Evolutionary conservation across 2,888 invertebrate species (phyloP).

Genomic region (Sussaba pulchella): DNA sequence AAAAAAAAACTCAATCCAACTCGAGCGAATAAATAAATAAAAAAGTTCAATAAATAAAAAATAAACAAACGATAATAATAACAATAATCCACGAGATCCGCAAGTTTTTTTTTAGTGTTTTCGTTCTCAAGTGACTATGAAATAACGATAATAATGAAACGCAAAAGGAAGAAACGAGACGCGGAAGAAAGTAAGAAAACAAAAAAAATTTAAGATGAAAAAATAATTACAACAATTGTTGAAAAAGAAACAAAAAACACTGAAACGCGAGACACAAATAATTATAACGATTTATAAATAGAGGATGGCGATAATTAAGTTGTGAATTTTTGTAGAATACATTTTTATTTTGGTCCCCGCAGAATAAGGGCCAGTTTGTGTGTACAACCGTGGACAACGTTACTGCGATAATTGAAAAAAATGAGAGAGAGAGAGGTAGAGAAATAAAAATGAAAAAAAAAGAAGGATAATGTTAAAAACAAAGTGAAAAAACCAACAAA

Average conservation of each 20-base stretch:
- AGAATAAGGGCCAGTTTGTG: slow-evolving; percentile 71
- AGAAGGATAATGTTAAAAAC: slow-evolving; percentile 72
- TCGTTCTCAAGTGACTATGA: slow-evolving; percentile 74
- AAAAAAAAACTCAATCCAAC: slow-evolving; percentile 29
- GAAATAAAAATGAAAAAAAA: slow-evolving; percentile 54
- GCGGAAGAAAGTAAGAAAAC: slow-evolving; percentile 27
- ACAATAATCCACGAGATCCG: slow-evolving; percentile 63
- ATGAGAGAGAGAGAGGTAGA: no score
- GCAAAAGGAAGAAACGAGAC: slow-evolving; percentile 35
- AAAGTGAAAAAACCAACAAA: slow-evolving; percentile 72
- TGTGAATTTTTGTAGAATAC: slow-evolving; percentile 79
- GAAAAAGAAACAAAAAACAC: slow-evolving; percentile 62
- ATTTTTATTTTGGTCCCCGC: slow-evolving; percentile 75
- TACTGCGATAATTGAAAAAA: slow-evolving; percentile 70
- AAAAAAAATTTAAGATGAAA: slow-evolving; percentile 49
- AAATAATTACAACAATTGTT: slow-evolving; percentile 63
- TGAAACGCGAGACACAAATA: slow-evolving; percentile 69
- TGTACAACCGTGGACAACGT: slow-evolving; percentile 77
- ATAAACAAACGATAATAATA: no score
- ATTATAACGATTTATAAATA: slow-evolving; percentile 76
- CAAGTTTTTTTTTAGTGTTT: slow-evolving; percentile 75
- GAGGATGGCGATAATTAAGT: slow-evolving; percentile 77
- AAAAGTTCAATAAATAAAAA: slow-evolving; percentile 32
- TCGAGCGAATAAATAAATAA: slow-evolving; percentile 29
- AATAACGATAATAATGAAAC: slow-evolving; percentile 69